Conservation (phyloP, 2,797 vertebrate species). For the Malacoctenus gilli region DNA sequence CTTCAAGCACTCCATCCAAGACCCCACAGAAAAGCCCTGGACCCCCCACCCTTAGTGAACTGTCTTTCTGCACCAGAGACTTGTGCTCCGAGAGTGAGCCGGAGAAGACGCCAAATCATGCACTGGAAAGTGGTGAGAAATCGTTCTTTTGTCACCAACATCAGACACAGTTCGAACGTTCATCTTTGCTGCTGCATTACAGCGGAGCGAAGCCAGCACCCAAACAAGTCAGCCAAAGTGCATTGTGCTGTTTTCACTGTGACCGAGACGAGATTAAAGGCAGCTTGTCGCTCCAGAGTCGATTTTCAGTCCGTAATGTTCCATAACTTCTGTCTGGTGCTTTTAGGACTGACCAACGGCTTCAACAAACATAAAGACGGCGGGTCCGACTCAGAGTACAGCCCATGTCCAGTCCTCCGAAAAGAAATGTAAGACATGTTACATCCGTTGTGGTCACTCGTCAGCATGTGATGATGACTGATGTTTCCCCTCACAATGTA, state of each 20-base stretch:
- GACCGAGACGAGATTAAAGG: background rate
- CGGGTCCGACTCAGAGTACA: slow-evolving; percentile 86
- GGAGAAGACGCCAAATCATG: slow-evolving; percentile 79
- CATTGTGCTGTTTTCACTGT: background rate
- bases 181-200: too few relatives aligned
- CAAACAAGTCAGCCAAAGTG: too few relatives aligned
- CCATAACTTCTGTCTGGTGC: slow-evolving; percentile 38
- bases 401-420: slow-evolving; percentile 81
- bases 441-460: background rate
- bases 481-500: slow-evolving; percentile 3
- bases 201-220: too few relatives aligned
- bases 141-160: too few relatives aligned
- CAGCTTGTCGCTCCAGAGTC: background rate
- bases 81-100: slow-evolving; percentile 78
- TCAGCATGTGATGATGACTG: background rate
- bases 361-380: slow-evolving; percentile 85
- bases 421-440: slow-evolving; percentile 85
- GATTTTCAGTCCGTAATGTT: too few relatives aligned
- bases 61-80: slow-evolving; percentile 73
- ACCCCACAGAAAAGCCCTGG: slow-evolving; percentile 69
- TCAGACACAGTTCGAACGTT: too few relatives aligned
- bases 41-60: slow-evolving; percentile 71
- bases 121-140: slow-evolving; percentile 83
- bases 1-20: slow-evolving; percentile 69
- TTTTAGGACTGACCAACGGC: slow-evolving; percentile 89